Evolutionary conservation across 2,113 vertebrate genomes (phyloP), one percentile per base, ranked within the genome.

Genomic region (Passer montanus): DNA sequence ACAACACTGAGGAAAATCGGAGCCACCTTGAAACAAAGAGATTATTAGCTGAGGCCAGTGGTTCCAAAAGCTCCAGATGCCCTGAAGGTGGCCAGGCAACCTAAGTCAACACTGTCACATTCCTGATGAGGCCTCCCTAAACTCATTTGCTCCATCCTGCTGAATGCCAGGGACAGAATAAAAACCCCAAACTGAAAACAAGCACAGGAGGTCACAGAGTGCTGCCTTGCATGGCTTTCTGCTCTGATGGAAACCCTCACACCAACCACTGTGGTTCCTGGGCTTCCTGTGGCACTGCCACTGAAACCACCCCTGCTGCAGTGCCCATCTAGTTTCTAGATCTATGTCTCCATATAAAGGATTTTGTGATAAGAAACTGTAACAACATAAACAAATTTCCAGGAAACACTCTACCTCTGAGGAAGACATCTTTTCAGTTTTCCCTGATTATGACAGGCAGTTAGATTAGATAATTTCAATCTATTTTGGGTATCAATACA

Each of bases 131-230:
- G 23, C 17, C 68, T 60, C 44, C 43, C 81, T 53, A 19, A 49
- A 26, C 16, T 72, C 39, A 56, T 52, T 53, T 50, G 22, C 18
- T 77, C 73, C 69, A 47, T 22, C 63, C 46, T 52, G 20, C 23
- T 60, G 84, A 50, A 56, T 35, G 37, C 17, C 52, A 49, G 9
- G 6, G 12, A 22, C 24, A 72, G 27, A 35, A 73, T 4, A 11
- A 63, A 73, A 76, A 9, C 15, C 21, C n/a, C 6, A 66, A 67
- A n/a, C 8, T 0, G 0, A 76, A 58, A 8, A 15, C 12, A 46
- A 55, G 59, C 53, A 28, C 13, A 74, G 52, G 23, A 70, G 26
- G 63, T 41, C 52, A 64, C 44, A 30, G 17, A 15, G 33, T 18
- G 27, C 73, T 76, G 74, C 31, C 13, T 49, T 56, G 49, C 66